Evolutionary conservation across 2,797 vertebrate species (phyloP), one percentile per base, ranked within the genome.

Genomic region (Pseudocheirus occidentalis): DNA sequence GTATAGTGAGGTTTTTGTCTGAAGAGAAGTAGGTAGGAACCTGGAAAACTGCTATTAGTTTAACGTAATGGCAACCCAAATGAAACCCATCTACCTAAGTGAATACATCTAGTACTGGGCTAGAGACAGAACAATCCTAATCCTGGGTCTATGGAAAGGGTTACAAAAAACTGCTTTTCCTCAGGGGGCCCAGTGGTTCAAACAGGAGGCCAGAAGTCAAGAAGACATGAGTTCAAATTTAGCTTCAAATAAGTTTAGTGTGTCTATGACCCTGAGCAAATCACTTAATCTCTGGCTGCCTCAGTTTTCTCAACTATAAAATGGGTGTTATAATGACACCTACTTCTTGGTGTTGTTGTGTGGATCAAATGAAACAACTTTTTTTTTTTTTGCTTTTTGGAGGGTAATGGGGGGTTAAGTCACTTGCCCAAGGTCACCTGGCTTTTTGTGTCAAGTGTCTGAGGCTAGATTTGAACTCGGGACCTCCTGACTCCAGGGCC

Each of bases 41-140:
- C 31, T 40, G 50, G 28, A 27, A 52, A 34, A 2, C 5, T 21
- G 0, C 16, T 24, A 73, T 13, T 90, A 24, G 3, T 46, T 73
- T 31, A 50, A 58, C 13, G 12, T 21, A 0, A 0, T 34, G 91
- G 40, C 18, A 2, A 1, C 87, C 34, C 0, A 40, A 24, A 13
- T 53, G 12, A 50, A 66, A 46, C n/a, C 4, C 31, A 24, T 55
- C 13, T 92, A 4, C 59, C 1, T 0, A 1, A 16, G 7, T 31
- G 7, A 55, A 34, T 93, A 46, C 2, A 53, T 31, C 13, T n/a
- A 50, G 21, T n/a, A 40, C 0, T 73, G 1, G 50, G 1, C 0
- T 0, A 62, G 54, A 46, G 24, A 4, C 6, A 24, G 29, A 81
- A 40, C 24, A 24, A 81, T 18, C 18, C 21, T 46, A 81, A 10